phyloP scores from a whole-genome alignment of 2,888 invertebrate species.

The Marasmarcha lunaedactyla region DNA sequence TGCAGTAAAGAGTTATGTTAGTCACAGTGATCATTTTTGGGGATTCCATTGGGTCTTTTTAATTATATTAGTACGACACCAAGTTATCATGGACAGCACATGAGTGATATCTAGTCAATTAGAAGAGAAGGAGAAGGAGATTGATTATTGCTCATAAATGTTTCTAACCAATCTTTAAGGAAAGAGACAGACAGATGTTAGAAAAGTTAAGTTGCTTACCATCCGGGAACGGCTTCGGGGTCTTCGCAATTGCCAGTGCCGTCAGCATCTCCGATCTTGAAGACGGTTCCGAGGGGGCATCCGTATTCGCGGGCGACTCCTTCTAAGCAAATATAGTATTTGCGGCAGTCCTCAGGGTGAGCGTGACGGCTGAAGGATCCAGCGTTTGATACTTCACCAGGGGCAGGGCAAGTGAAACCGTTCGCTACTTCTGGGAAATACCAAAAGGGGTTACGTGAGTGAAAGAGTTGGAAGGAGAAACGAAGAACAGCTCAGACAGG shows the following conservation, averaged over 20 bases:
- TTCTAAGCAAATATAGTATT: constrained; percentile 95
- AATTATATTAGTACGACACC: constrained; percentile 14
- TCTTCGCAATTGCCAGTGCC: constrained; percentile 95
- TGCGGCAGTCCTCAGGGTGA: constrained; percentile 94
- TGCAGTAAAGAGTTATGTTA: constrained; percentile 57
- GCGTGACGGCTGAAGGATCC: constrained; percentile 95
- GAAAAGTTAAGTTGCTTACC: constrained; percentile 72
- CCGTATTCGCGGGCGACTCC: constrained; percentile 93
- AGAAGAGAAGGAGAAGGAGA: constrained; percentile 24
- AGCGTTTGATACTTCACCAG: constrained; percentile 83
- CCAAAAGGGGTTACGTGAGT: constrained; percentile 43
- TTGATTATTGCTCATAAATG: not conserved
- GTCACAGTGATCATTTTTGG: constrained; percentile 58
- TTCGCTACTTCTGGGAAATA: constrained; percentile 85
- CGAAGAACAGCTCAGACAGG: constrained; percentile 27
- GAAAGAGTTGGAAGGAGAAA: constrained; percentile 34
- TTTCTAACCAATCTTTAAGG: no score
- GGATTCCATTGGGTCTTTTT: constrained; percentile 30
- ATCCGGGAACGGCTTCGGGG: constrained; percentile 95
- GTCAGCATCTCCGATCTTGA: constrained; percentile 92
- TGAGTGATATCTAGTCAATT: constrained; percentile 41
- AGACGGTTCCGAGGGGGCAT: constrained; percentile 95
- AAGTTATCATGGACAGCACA: constrained; percentile 31
- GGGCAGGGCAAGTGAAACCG: constrained; percentile 88
- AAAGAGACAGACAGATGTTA: no score